Evolutionary conservation across 2,797 vertebrate species (phyloP), one percentile per base, ranked within the genome.

Genomic region (Myripristis jacobus): DNA sequence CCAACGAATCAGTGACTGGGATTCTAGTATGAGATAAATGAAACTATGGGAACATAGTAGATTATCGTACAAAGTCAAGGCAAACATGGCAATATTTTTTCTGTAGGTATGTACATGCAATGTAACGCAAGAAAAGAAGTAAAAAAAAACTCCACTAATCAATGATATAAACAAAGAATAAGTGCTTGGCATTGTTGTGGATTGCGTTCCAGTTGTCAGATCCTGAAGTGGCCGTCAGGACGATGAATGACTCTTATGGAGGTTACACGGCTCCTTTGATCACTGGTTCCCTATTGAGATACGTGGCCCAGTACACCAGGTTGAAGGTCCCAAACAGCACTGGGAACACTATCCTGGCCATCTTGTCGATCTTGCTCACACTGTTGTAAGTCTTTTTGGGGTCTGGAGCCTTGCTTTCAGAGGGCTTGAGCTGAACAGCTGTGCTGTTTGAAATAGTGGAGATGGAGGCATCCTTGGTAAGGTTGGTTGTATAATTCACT

Each of bases 331-430:
- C 97, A 77, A 99, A 99, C 65, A 98, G 91, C 59, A 99, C 93
- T 0, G 98, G 98, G 80, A 99, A 99, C 77, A 99, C 95, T 78
- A 99, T 97, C 80, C 98, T 93, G 84, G 98, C 96, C 97, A 99
- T 97, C 92, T 99, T 98, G 93, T 99, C 97, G 31, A 99, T 99
- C 92, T 97, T 98, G 94, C 98, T 99, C 90, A 98, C 96, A 55
- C 97, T 99, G 92, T 99, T 99, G 89, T 99, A 98, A 72, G 98
- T 98, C 94, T 98, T 99, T 95, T 98, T 98, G 85, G 93, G 97
- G 87, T 98, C 97, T 1, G 94, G 61, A 0, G 94, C 87, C 90
- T 97, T 98, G 87, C 94, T 90, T 83, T 98, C 97, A 0, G 93
- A 71, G 10, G 95, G 75, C 83, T 96, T 98, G 57, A 93, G 92